Evolutionary conservation across 1,140 invertebrate species (phyloP), one percentile per base, ranked within the genome.

Genomic region (Zelostemma sp.): DNA sequence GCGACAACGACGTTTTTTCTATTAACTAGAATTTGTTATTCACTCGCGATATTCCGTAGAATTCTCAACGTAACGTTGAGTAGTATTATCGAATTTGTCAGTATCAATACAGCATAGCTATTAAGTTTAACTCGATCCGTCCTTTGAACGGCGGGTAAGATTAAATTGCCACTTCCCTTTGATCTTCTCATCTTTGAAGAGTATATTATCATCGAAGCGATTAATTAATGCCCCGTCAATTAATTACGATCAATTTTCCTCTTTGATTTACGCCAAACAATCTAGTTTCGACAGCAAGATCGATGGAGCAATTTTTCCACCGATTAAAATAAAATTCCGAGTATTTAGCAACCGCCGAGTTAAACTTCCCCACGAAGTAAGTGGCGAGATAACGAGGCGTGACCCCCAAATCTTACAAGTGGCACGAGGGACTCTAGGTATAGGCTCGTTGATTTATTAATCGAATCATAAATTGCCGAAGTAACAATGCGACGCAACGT

Each of bases 401-500:
- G 72, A 79, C 67, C 72, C 71, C 53, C 57, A 62, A 71, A 79
- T 81, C 78, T 81, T 81, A 78, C 76, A 78, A 82, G 77, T 79
- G 71, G 75, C 70, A 58, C 55, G 15, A 68, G 56, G 54, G 57
- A 46, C 31, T 63, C 28, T 69, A 33, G 33, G 47, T 33, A 47
- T 69, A 64, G 70, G 63, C 55, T 59, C 50, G 68, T 61, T 80
- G 80, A 82, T 83, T 82, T 83, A 80, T 81, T 77, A 79, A 80
- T 77, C 75, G 80, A 81, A 81, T 82, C 79, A 80, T 82, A 81
- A 83, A 81, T 82, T 80, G 81, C 46, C 70, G 50, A 63, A 73
- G 72, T 68, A 75, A 80, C 79, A 80, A 81, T 80, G 70, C 75
- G 69, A 68, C 50, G 74, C 75, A 64, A 73, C 58, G 70, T 58